Conservation (phyloP, 2,113 vertebrate species). For the Barbus barbus region DNA sequence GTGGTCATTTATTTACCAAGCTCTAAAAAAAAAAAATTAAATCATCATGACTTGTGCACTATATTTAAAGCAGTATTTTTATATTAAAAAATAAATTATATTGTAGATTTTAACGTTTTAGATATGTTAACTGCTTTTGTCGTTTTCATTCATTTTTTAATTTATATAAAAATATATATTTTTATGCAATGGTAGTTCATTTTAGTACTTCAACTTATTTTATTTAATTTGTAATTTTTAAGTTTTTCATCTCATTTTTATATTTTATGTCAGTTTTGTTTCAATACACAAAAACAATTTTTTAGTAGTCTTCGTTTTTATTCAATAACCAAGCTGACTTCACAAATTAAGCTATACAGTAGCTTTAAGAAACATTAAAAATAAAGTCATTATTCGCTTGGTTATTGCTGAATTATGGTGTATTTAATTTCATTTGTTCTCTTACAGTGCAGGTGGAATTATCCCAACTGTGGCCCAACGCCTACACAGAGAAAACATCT, state of each 20-base stretch:
- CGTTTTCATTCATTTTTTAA: not conserved
- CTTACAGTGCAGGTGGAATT: conserved; percentile 87
- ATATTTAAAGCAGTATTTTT: not conserved
- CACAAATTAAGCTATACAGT: too few relatives aligned
- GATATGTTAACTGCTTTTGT: not conserved
- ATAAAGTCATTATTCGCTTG: not conserved
- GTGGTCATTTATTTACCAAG: not conserved
- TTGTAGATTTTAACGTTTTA: not conserved
- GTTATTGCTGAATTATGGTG: not conserved
- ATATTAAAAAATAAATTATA: not conserved
- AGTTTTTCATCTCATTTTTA: not conserved
- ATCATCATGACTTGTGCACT: not conserved
- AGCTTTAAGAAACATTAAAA: not conserved
- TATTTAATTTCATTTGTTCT: conserved; percentile 36
- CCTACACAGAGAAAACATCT: conserved; percentile 88
- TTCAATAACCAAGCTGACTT: not conserved
- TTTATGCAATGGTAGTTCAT: not conserved
- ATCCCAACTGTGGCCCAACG: conserved; percentile 87
- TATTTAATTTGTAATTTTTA: not conserved
- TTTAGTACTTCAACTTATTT: not conserved
- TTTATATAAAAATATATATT: not conserved
- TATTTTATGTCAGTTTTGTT: not conserved
- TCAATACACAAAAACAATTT: not conserved
- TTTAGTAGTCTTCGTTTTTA: not conserved
- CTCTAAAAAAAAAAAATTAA: not conserved